These are phyloP conservation scores for Xiphydria camelus DNA, from an alignment of 2,888 invertebrate species.

Conservation along the genomic window DNA sequence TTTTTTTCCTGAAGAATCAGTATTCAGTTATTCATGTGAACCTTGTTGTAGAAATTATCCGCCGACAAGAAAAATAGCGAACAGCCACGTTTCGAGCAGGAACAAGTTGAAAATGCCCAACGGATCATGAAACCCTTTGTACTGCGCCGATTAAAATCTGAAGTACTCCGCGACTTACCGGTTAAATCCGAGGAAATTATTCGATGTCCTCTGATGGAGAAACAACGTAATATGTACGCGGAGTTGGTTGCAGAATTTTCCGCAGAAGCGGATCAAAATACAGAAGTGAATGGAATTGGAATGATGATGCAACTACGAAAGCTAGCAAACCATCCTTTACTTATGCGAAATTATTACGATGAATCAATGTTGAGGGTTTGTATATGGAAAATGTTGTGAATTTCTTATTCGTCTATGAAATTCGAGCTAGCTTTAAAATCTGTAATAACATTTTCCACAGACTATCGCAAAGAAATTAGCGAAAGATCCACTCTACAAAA, in stretches of 20 bases:
- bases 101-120: slow-evolving; percentile 90
- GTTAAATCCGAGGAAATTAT: slow-evolving; percentile 75
- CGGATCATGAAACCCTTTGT: slow-evolving; percentile 96
- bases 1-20: slow-evolving; percentile 5
- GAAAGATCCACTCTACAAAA: slow-evolving; percentile 70
- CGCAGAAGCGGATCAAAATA: slow-evolving; percentile 41
- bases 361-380: slow-evolving; percentile 62
- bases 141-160: slow-evolving; percentile 81
- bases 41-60: slow-evolving; percentile 58
- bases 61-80: slow-evolving; percentile 61
- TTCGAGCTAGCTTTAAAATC: neutral
- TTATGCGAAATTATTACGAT: slow-evolving; percentile 76
- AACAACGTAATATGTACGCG: slow-evolving; percentile 77
- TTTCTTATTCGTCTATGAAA: neutral
- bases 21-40: slow-evolving; percentile 20
- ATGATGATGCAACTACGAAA: slow-evolving; percentile 95
- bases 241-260: slow-evolving; percentile 64
- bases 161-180: slow-evolving; percentile 85
- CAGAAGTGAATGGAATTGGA: slow-evolving; percentile 45
- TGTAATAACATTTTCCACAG: slow-evolving; percentile 32
- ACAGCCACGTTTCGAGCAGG: slow-evolving; percentile 81
- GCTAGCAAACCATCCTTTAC: slow-evolving; percentile 89
- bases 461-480: slow-evolving; percentile 74
- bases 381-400: slow-evolving; percentile 30
- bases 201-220: slow-evolving; percentile 69